Evolutionary conservation across 2,797 vertebrate genomes (phyloP), one percentile per base, ranked within the genome.

Genomic region (Peromyscus nudipes): DNA sequence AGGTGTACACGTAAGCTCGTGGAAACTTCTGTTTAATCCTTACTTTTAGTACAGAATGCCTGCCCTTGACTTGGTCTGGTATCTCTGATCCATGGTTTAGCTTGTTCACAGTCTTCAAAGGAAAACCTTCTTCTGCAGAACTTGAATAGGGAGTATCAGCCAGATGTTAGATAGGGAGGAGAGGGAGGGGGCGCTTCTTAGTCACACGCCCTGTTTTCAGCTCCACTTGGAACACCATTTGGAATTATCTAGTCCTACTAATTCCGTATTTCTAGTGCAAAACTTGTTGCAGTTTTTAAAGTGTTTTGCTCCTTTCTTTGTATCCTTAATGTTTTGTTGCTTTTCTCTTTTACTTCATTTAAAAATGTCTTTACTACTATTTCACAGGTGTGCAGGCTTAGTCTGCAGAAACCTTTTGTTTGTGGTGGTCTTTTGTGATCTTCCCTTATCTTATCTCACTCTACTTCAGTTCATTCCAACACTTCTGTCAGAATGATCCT

Each of bases 211-310:
- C 40, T 93, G 52, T 62, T 84, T 57, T 52, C 19, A 80, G 57
- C 27, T 71, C 57, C 23, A 77, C 34, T 91, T 96, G 90, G 62
- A 95, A 43, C 23, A 69, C 49, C 23, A 83, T 77, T 83, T 92
- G 81, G 80, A 95, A 95, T 94, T 90, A 94, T 49, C 34, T 85
- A 87, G 57, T 55, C 92, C 49, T 73, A 55, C 75, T 83, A 79
- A 92, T 77, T 90, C 25, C 5, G n/a, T 80, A 86, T 93, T 73
- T 90, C 11, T 49, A 34, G 2, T 29, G 23, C 31, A 92, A 75
- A 80, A 64, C 34, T 29, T 64, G 46, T 60, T 90, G 27, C 12
- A 76, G 23, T 92, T 92, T 79, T 79, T 34, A 62, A 67, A 89
- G 49, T 43, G 69, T 19, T 92, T 84, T 14, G 27, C 4, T 55